Evolutionary conservation across 2,113 vertebrate species (phyloP), one percentile per base, ranked within the genome.

Genomic region (Motacilla tschutschensis): DNA sequence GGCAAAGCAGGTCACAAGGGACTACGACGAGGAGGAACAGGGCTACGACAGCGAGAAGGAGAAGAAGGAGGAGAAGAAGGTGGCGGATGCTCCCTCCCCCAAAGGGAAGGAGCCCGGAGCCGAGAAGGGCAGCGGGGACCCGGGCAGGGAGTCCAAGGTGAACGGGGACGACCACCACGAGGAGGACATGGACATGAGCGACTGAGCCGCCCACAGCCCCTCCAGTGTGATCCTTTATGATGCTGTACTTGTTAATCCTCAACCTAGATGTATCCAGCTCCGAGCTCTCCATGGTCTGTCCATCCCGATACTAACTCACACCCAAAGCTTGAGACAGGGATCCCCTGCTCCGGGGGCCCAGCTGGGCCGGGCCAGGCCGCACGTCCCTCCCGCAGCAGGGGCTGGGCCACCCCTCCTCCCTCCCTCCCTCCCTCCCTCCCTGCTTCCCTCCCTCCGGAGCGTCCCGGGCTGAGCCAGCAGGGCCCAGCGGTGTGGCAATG

Each of bases 171-270:
- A 99, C 87, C 99, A 99, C 90, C 98, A 99, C 19, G 98, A 99
- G 66, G 99, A 99, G 92, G 99, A 99, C 96, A 99, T 99, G 99
- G 99, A 99, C 87, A 99, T 99, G 99, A 99, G 99, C 63, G 99
- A 99, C 95, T 99, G 95, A 98, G 43, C 28, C 31, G 5, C 51
- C 79, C 79, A 14, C 59, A 31, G 79, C 80, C 80, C 80, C 51
- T 65, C 48, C 94, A 17, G 94, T 94, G 95, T 96, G 94, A 91
- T 96, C 94, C 95, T 96, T 96, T 93, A 90, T 69, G 97, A 90
- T 69, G 97, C 97, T 98, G 97, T 97, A 93, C 96, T 96, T 89
- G 95, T 97, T 95, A 93, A 95, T 95, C 98, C 97, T 98, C 94
- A 94, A 95, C 84, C 96, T 97, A 92, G 94, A 88, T 93, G 95